Base-by-base conservation (phyloP, 2,797 vertebrate species). In the Onychomys arenicola region DNA sequence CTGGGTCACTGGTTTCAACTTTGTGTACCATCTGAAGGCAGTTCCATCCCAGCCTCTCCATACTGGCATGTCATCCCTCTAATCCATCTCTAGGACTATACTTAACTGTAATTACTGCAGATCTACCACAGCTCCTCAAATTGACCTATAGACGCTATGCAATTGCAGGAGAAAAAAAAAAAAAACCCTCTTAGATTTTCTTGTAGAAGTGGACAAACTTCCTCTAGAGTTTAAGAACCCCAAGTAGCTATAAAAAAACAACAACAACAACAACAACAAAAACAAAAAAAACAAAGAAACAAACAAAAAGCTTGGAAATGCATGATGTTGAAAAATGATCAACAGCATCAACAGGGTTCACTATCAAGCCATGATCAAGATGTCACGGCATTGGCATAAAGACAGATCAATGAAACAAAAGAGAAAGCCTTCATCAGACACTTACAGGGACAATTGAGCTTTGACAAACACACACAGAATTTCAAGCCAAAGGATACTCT, bases 221-320 rank as follows among this genome's bases (percentile, higher is more conserved):
- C 80, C 37, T 94, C 63, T 59, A 94, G 89, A 93, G 63, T 85
- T 40, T 89, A 95, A 89, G 37, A 77, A 69, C 7, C 63, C 34
- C 89, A 10, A 88, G 34, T 12, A 78, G 49, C 5, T 17, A 49
- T 85, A 89, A 49, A 46, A 46, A 46, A 49, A 52, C n/a, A n/a
- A n/a, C n/a, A n/a, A n/a, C n/a, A n/a, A n/a, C n/a, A n/a, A n/a
- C n/a, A n/a, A n/a, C n/a, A n/a, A n/a, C n/a, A n/a, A n/a, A n/a
- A n/a, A n/a, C n/a, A n/a, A n/a, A n/a, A n/a, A n/a, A n/a, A n/a
- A n/a, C n/a, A n/a, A n/a, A n/a, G n/a, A n/a, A n/a, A n/a, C n/a
- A n/a, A n/a, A n/a, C n/a, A n/a, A n/a, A n/a, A 29, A 49, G 86
- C 23, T 81, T 6, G 11, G 52, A 12, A 49, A 43, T n/a, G 6